Evolutionary conservation across 2,888 invertebrate genomes (phyloP).

Genomic region (Chesias legatella): DNA sequence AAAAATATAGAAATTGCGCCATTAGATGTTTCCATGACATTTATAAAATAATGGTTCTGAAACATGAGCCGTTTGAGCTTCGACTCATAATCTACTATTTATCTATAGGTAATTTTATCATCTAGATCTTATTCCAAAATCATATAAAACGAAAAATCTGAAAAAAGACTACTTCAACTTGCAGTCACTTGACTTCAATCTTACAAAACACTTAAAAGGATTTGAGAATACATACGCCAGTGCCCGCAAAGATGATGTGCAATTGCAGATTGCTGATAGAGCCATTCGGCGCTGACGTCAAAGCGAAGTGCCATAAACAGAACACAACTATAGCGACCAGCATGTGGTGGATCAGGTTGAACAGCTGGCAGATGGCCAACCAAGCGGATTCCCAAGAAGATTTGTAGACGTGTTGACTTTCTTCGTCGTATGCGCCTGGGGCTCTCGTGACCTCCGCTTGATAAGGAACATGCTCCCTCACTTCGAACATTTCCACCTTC

Average conservation of each 20-base stretch:
- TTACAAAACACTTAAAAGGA: background rate
- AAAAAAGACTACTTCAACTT: too few species aligned
- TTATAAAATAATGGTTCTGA: too few species aligned
- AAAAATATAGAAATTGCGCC: too few species aligned
- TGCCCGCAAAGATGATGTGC: slow-evolving; percentile 72
- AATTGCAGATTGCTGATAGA: slow-evolving; percentile 65
- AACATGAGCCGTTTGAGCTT: too few species aligned
- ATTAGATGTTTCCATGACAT: too few species aligned
- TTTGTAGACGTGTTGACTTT: slow-evolving; percentile 54
- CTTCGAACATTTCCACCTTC: slow-evolving; percentile 68
- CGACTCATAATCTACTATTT: too few species aligned
- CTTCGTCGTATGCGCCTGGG: slow-evolving; percentile 63
- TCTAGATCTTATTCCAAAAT: too few species aligned
- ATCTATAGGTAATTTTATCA: background rate
- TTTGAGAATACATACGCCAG: slow-evolving; percentile 61
- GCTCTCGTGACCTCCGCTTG: slow-evolving; percentile 67
- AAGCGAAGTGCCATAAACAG: slow-evolving; percentile 66
- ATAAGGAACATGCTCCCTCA: slow-evolving; percentile 71
- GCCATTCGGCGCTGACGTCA: slow-evolving; percentile 61
- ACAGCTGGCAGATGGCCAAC: slow-evolving; percentile 64
- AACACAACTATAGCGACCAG: slow-evolving; percentile 70
- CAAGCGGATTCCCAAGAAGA: slow-evolving; percentile 67
- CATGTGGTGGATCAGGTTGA: slow-evolving; percentile 72
- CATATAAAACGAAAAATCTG: too few species aligned
- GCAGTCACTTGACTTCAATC: too few species aligned